Evolutionary conservation across 2,797 vertebrate genomes (phyloP).

Genomic region (Arvicola amphibius): DNA sequence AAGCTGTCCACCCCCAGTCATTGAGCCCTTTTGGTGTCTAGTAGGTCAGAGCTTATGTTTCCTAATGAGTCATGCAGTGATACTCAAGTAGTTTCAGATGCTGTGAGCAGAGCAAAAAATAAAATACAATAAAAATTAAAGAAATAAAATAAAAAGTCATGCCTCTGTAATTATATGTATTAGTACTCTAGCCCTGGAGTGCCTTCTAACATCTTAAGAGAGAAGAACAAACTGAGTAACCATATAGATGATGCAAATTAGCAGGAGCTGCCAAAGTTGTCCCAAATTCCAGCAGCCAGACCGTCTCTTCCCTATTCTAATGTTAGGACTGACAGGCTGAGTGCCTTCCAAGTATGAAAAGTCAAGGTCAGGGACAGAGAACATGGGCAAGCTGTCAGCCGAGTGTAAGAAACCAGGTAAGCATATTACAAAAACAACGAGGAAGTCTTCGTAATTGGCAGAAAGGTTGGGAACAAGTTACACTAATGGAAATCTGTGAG

Average conservation of each 20-base stretch:
- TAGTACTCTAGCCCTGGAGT: constrained; percentile 45
- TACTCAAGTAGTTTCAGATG: constrained; percentile 54
- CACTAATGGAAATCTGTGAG: constrained; percentile 60
- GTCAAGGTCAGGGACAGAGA: constrained; percentile 63
- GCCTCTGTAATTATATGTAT: constrained; percentile 74
- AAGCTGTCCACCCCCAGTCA: constrained; percentile 60
- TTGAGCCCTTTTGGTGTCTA: constrained; percentile 57
- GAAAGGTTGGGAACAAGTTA: constrained; percentile 37
- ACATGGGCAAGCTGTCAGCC: constrained; percentile 61
- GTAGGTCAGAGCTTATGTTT: constrained; percentile 57
- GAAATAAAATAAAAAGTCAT: constrained; percentile 46
- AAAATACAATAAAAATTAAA: not conserved
- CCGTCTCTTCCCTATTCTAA: constrained; percentile 47
- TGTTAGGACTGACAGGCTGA: constrained; percentile 64
- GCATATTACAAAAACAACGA: constrained; percentile 28
- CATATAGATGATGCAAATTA: constrained; percentile 48
- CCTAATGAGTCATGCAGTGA: constrained; percentile 64
- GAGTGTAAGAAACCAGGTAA: constrained; percentile 52
- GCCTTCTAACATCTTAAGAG: constrained; percentile 64
- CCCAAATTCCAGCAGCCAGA: constrained; percentile 76
- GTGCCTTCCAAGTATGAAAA: constrained; percentile 60
- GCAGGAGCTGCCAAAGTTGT: constrained; percentile 24
- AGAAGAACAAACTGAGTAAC: constrained; percentile 42
- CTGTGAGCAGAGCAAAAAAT: constrained; percentile 55
- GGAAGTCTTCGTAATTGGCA: constrained; percentile 57